Base-by-base conservation (phyloP, 2,113 vertebrate genomes). In the Donacobius atricapilla region DNA sequence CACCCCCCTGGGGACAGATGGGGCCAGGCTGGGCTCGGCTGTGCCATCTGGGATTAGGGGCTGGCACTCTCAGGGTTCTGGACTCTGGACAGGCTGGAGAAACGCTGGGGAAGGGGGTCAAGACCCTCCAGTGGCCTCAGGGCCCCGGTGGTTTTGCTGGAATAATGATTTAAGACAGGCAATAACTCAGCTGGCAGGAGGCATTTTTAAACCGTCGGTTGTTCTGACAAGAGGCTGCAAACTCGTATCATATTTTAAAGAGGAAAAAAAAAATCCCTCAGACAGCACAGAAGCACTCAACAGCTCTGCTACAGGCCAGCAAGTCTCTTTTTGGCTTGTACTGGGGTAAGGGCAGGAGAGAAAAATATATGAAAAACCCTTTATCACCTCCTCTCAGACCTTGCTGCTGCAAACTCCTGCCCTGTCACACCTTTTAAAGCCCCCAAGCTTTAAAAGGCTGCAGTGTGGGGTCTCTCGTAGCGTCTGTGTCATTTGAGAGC, bases 381-480 rank as follows among this genome's bases (percentile, higher is more conserved):
- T 85, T 22, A 28, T 37, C 5, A 13, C 20, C 40, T 71, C 31
- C 22, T 70, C 22, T 27, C 23, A 51, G 24, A 44, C 15, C 19
- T 61, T 44, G 35, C 11, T 44, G 18, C 37, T 57, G 35, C 51
- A n/a, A 73, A 61, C 15, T 61, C 42, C n/a, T 40, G 35, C 15
- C 42, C 37, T 71, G 40, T 56, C 44, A 56, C 50, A 42, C 13
- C 3, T 23, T 69, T 51, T 23, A 11, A 21, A 27, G 33, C 7
- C 31, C 6, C 3, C 15, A 39, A 10, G 24, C 3, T 79, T 68
- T 63, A 30, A 37, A 53, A 82, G 5, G 22, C 19, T 12, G 11
- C 11, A 28, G 13, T 1, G 0, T 42, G 8, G 15, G 9, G 11
- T 42, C 6, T 60, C 0, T 9, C 50, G 25, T 6, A 30, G 33